A percentile compares a stretch with the other conserved stretches of the same genome.
phyloP scores from a whole-genome alignment of 2,113 vertebrate species.

The Arenaria interpres region DNA sequence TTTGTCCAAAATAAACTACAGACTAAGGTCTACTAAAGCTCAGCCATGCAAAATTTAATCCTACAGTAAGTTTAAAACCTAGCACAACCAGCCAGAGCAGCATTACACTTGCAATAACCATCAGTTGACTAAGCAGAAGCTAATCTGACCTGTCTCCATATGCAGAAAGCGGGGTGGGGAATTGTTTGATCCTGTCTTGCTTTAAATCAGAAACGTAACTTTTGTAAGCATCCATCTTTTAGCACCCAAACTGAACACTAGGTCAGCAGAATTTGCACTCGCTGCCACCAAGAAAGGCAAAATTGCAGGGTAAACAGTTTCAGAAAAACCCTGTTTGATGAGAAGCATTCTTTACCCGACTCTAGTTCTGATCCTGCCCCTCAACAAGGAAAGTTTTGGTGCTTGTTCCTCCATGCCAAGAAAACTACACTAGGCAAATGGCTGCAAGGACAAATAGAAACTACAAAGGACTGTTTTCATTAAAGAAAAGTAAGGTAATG shows the following conservation, averaged over 20 bases:
- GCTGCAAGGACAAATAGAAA: neutral
- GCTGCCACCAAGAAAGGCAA: neutral
- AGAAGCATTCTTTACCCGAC: neutral
- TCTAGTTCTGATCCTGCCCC: neutral
- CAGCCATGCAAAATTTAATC: slow-evolving; percentile 1
- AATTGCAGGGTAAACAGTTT: slow-evolving; percentile 8
- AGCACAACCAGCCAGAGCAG: neutral
- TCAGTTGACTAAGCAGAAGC: slow-evolving; percentile 33
- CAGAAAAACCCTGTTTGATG: slow-evolving; percentile 27
- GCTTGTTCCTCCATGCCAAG: neutral
- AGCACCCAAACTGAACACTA: neutral
- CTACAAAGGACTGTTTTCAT: neutral
- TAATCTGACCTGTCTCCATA: neutral
- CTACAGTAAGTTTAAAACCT: neutral
- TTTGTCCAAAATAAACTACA: slow-evolving; percentile 53
- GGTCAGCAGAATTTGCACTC: neutral
- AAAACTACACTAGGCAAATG: neutral
- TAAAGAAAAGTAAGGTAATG: neutral
- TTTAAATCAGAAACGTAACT: neutral
- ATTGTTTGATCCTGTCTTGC: neutral
- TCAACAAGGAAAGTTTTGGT: neutral
- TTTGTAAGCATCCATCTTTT: neutral
- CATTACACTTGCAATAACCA: neutral
- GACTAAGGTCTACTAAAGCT: neutral
- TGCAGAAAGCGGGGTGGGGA: neutral